Base-by-base conservation (phyloP, 2,888 invertebrate genomes). In the Chrysina gloriosa region DNA sequence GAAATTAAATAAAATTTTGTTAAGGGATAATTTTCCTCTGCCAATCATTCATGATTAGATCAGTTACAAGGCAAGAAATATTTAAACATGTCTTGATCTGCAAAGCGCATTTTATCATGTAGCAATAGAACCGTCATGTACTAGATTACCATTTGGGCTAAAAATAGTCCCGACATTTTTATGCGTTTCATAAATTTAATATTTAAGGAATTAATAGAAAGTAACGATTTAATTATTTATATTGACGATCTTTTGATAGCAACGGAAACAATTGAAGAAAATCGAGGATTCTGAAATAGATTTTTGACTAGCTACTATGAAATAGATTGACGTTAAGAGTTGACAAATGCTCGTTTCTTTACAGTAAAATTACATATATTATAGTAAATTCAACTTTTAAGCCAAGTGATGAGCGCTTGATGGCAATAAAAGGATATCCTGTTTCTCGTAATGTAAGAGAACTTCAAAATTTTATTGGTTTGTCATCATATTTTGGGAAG, bases 241-340 rank as follows among this genome's bases (percentile, higher is more conserved):
- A 42, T 68, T 7, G 68, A 63, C 25, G 61, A 67, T 29, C 29
- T 67, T 25, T 16, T 61, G 25, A 64, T 68, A 31, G 64, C 64
- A 0, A 54, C 68, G 4, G 56, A 65, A 16, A 68, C 19, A 5
- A 6, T 68, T 19, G 45, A 68, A 1, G 50, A 69, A 61, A 58
- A 68, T 45, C 27, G 52, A n/a, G 9, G 29, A 64, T 48, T 9
- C 29, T 64, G 4, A 31, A 25, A 9, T 29, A 14, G 6, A 29
- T 65, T 19, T 36, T 65, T 36, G 36, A 56, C 6, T 25, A 16
- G n/a, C 36, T 56, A 42, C 21, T 9, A 42, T 14, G 34, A 21
- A 65, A 65, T 27, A 11, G n/a, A n/a, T 58, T 63, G 19, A 6
- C n/a, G 14, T 34, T 65, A n/a, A 29, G 56, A 65, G 9, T 65